These are phyloP conservation scores for Danio jaintianensis DNA, from an alignment of 2,797 vertebrate species.

Conservation along the genomic window DNA sequence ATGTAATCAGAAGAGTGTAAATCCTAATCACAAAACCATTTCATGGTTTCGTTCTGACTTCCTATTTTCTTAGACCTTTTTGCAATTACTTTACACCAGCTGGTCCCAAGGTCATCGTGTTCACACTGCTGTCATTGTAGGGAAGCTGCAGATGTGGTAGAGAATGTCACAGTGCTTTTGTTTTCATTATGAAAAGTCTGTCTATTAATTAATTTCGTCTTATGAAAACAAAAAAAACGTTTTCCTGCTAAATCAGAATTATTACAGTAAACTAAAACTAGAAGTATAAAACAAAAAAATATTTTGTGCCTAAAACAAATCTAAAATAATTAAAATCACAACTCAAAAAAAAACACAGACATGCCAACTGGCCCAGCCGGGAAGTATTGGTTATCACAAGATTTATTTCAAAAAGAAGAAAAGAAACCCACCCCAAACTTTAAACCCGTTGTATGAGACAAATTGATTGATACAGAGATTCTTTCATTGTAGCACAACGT, in stretches of 20 bases:
- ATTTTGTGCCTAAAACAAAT: no score
- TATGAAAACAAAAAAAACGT: background rate
- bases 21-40: constrained; percentile 16
- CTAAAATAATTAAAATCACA: no score
- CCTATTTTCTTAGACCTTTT: background rate
- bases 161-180: background rate
- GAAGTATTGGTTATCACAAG: no score
- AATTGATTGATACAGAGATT: background rate
- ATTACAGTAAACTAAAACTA: no score
- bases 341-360: no score
- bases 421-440: no score
- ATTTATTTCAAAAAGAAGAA: no score
- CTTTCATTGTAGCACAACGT: background rate
- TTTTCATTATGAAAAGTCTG: background rate
- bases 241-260: no score
- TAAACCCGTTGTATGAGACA: background rate
- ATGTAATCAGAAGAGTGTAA: constrained; percentile 20
- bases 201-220: background rate
- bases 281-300: no score
- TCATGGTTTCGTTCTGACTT: background rate
- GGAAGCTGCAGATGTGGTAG: background rate
- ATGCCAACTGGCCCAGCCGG: no score
- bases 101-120: constrained; percentile 6
- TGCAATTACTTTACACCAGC: constrained; percentile 2
- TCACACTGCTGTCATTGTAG: background rate